Conservation (phyloP, 35 echinoderm and acorn worm species). For the Lytechinus variegatus region DNA sequence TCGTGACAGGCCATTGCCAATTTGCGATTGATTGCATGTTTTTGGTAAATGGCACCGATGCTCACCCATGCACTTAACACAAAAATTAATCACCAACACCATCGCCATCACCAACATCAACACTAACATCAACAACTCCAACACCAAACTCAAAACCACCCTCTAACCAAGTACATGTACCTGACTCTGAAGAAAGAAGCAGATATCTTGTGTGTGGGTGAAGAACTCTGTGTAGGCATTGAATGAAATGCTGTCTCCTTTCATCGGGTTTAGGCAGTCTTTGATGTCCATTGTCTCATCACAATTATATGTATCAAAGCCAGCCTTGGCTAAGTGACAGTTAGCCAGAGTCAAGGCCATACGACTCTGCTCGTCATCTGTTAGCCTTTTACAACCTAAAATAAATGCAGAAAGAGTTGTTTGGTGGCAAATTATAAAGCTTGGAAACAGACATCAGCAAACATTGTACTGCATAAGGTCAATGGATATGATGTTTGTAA, state of each 20-base stretch:
- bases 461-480: too few relatives aligned
- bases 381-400: conserved; percentile 83
- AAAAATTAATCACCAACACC: too few relatives aligned
- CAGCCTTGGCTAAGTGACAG: conserved; percentile 93
- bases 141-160: too few relatives aligned
- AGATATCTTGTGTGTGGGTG: conserved; percentile 98
- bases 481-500: too few relatives aligned
- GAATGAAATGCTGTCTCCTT: conserved; percentile 62
- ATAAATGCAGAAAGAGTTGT: not conserved
- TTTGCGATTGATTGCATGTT: too few relatives aligned
- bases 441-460: too few relatives aligned
- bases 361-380: conserved; percentile 95
- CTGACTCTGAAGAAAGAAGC: conserved; percentile 96
- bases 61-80: too few relatives aligned
- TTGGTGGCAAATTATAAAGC: too few relatives aligned
- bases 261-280: conserved; percentile 62
- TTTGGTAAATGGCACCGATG: too few relatives aligned
- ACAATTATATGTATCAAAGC: conserved; percentile 68
- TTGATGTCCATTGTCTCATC: conserved; percentile 29
- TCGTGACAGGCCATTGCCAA: too few relatives aligned
- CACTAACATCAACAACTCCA: too few relatives aligned
- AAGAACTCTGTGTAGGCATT: conserved; percentile 98
- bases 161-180: not conserved
- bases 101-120: too few relatives aligned
- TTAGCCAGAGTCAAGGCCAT: conserved; percentile 87